Evolutionary conservation across 2,888 invertebrate species (phyloP).

Genomic region (Drosophila prostipennis): DNA sequence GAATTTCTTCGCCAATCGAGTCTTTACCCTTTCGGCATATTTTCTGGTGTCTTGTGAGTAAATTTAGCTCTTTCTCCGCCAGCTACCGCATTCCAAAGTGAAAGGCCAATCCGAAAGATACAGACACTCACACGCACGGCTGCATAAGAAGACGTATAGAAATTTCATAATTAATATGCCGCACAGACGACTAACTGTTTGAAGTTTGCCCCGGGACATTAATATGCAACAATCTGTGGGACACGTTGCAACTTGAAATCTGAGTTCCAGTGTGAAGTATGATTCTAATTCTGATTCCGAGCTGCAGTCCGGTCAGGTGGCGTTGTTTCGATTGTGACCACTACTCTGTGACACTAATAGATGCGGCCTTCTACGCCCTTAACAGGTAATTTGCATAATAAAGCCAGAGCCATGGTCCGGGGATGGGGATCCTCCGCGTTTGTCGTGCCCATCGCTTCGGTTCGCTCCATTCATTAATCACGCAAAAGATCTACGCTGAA

Average conservation of each 20-base stretch:
- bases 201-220: slow-evolving; percentile 56
- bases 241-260: slow-evolving; percentile 24
- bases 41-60: slow-evolving; percentile 59
- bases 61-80: slow-evolving; percentile 51
- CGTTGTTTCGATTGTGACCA: slow-evolving; percentile 54
- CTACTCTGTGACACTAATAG: slow-evolving; percentile 70
- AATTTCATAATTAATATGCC: slow-evolving; percentile 80
- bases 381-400: slow-evolving; percentile 66
- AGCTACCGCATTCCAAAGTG: slow-evolving; percentile 75
- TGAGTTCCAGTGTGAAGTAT: slow-evolving; percentile 28
- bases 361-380: slow-evolving; percentile 74
- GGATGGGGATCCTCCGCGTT: slow-evolving; percentile 26
- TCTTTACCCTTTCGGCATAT: slow-evolving; percentile 15
- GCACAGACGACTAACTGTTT: slow-evolving; percentile 72
- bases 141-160: slow-evolving; percentile 24
- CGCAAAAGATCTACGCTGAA: slow-evolving; percentile 69
- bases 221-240: slow-evolving; percentile 63
- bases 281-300: slow-evolving; percentile 18
- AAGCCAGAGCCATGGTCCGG: slow-evolving; percentile 28
- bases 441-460: slow-evolving; percentile 35
- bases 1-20: slow-evolving; percentile 25
- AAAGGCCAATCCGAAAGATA: slow-evolving; percentile 58
- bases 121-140: slow-evolving; percentile 12
- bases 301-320: slow-evolving; percentile 30
- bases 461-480: no score